Conservation (phyloP, 2,888 invertebrate species). For the Andrena camellia region DNA sequence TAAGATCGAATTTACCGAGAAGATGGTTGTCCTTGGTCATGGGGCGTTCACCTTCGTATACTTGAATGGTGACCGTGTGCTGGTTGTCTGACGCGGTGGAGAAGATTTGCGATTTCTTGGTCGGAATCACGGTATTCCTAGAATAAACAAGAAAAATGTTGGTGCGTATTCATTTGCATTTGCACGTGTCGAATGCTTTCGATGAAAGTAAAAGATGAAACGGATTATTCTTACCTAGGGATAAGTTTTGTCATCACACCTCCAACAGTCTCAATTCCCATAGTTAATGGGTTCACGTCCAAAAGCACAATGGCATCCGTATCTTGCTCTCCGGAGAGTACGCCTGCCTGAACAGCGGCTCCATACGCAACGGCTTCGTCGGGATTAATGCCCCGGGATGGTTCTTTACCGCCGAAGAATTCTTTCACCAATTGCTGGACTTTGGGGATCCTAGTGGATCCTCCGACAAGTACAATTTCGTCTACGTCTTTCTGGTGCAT, state of each 20-base stretch:
- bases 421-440: slow-evolving; percentile 97
- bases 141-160: slow-evolving; percentile 17
- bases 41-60: slow-evolving; percentile 99
- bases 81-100: slow-evolving; percentile 99
- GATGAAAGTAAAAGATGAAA: background rate
- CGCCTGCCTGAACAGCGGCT: slow-evolving; percentile 99
- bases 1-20: slow-evolving; percentile 98
- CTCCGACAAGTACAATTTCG: slow-evolving; percentile 99
- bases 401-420: slow-evolving; percentile 99
- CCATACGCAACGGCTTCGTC: slow-evolving; percentile 99
- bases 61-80: slow-evolving; percentile 98
- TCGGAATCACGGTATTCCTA: slow-evolving; percentile 99
- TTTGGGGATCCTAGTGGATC: slow-evolving; percentile 99
- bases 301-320: slow-evolving; percentile 98
- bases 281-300: slow-evolving; percentile 99
- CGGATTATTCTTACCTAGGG: slow-evolving; percentile 86
- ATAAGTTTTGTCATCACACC: slow-evolving; percentile 99
- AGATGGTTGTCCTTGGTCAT: slow-evolving; percentile 99
- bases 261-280: slow-evolving; percentile 99
- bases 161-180: background rate
- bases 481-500: slow-evolving; percentile 99
- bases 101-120: slow-evolving; percentile 99
- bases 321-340: slow-evolving; percentile 98
- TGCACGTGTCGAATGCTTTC: background rate
- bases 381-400: slow-evolving; percentile 98